These are phyloP conservation scores for Ooceraea biroi DNA, from an alignment of 1,140 invertebrate genomes.

Conservation along the genomic window DNA sequence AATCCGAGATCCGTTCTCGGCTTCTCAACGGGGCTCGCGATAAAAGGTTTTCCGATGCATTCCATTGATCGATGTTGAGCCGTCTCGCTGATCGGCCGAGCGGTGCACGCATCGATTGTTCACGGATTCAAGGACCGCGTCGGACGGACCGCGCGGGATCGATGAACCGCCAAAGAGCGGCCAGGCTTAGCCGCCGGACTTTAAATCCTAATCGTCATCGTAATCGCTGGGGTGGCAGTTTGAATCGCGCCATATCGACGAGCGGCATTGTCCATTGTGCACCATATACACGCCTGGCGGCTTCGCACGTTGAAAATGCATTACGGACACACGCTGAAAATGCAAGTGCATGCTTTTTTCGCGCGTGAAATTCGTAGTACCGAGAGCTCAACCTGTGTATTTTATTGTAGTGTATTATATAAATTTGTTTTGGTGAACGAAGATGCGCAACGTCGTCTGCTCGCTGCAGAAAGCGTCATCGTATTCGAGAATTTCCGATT, in stretches of 20 bases:
- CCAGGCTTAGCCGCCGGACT: constrained; percentile 21
- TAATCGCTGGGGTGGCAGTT: constrained; percentile 39
- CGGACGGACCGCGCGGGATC: background rate
- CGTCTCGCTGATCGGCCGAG: constrained; percentile 16
- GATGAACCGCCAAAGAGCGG: constrained; percentile 35
- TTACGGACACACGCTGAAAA: constrained; percentile 5
- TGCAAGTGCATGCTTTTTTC: background rate
- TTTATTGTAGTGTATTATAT: too few species aligned
- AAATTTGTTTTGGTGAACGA: background rate
- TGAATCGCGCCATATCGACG: constrained; percentile 60
- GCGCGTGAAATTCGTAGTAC: background rate
- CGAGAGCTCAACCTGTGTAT: too few species aligned
- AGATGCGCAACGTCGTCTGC: background rate
- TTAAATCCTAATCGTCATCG: constrained; percentile 65
- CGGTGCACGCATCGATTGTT: constrained; percentile 33
- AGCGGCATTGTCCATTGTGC: constrained; percentile 70
- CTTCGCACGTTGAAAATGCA: constrained; percentile 19
- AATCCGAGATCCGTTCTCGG: background rate
- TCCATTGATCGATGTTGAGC: background rate
- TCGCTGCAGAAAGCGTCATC: background rate
- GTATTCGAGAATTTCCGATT: background rate
- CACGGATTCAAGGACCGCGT: constrained; percentile 38
- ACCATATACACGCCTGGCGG: constrained; percentile 22
- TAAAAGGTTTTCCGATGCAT: constrained; percentile 16
- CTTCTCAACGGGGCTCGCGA: constrained; percentile 1